Conservation (phyloP, 2,888 invertebrate genomes). For the Ectemnius cavifrons region DNA sequence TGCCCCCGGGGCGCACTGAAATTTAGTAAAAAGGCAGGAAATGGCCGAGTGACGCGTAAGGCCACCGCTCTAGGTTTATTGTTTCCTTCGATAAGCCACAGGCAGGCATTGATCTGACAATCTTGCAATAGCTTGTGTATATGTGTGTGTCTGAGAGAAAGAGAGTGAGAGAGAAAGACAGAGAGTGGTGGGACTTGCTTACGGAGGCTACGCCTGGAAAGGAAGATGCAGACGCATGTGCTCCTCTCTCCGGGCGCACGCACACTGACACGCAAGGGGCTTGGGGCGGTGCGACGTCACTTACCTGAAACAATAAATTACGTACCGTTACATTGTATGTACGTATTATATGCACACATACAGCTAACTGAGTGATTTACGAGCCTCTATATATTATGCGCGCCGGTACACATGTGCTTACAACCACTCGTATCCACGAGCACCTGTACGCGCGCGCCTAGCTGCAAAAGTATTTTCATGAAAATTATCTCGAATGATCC, state of each 20-base stretch:
- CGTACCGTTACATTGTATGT: conserved; percentile 73
- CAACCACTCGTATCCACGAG: conserved; percentile 52
- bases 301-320: conserved; percentile 79
- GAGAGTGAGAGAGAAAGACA: background rate
- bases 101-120: conserved; percentile 58
- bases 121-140: conserved; percentile 53
- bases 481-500: conserved; percentile 4
- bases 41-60: conserved; percentile 10
- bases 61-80: conserved; percentile 35
- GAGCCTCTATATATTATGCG: conserved; percentile 63
- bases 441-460: conserved; percentile 50
- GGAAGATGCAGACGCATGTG: conserved; percentile 70
- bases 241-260: conserved; percentile 39
- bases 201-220: conserved; percentile 71
- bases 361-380: conserved; percentile 72
- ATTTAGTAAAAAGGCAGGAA: conserved; percentile 38
- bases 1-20: conserved; percentile 19
- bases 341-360: conserved; percentile 68
- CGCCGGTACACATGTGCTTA: conserved; percentile 61
- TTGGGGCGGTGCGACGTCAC: conserved; percentile 75
- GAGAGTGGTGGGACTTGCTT: conserved; percentile 66
- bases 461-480: conserved; percentile 36
- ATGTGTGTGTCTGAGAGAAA: no score
- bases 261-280: conserved; percentile 48
- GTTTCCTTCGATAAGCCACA: conserved; percentile 45